A percentile compares a stretch with the other conserved stretches of the same genome.
phyloP scores from a whole-genome alignment of 2,888 invertebrate genomes.

The Danaus chrysippus region DNA sequence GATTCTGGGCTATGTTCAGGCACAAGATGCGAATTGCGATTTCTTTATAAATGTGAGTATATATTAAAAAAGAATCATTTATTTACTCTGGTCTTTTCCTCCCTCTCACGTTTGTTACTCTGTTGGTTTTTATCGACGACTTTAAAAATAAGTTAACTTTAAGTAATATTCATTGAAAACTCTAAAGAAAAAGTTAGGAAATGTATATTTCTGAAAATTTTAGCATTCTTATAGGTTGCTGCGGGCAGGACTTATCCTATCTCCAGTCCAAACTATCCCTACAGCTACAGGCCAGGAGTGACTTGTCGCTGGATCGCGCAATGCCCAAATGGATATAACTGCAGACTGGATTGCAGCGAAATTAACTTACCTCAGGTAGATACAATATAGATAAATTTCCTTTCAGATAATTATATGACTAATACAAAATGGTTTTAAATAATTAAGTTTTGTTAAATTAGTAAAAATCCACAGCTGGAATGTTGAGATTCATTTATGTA shows the following conservation, averaged over 20 bases:
- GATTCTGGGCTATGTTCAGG: conserved; percentile 27
- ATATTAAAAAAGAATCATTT: neutral
- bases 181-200: too few species aligned
- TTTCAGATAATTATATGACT: too few species aligned
- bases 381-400: too few species aligned
- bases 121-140: too few species aligned
- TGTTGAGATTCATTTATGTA: too few species aligned
- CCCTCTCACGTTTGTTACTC: too few species aligned
- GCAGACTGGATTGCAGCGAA: neutral
- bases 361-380: conserved; percentile 8
- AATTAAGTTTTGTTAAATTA: too few species aligned
- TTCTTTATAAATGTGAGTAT: conserved; percentile 58
- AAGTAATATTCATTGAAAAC: too few species aligned
- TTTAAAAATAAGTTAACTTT: too few species aligned
- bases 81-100: too few species aligned
- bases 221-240: neutral
- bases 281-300: neutral
- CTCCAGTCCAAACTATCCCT: neutral
- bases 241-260: neutral
- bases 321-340: conserved; percentile 6
- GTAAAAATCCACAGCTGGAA: too few species aligned
- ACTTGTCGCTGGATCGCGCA: conserved; percentile 2
- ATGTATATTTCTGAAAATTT: neutral
- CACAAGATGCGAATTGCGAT: conserved; percentile 64
- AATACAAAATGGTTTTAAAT: too few species aligned